A percentile compares a stretch with the other conserved stretches of the same genome.
These are phyloP conservation scores for Pachydiplax longipennis DNA, from an alignment of 2,888 invertebrate genomes.

Conservation along the genomic window DNA sequence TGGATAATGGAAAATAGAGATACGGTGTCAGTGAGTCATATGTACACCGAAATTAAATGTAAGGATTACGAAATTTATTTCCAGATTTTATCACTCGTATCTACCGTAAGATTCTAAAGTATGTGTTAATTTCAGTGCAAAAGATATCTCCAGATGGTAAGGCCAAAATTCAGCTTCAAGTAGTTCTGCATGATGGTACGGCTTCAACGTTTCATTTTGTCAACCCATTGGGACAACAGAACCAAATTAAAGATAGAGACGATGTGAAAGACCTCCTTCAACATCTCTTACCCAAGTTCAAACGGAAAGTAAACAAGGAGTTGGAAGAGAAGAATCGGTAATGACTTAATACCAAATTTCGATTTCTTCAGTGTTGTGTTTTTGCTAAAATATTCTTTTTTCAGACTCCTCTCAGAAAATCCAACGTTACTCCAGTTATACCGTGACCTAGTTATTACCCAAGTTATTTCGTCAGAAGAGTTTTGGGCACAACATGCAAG, in stretches of 20 bases:
- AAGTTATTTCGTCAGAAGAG: slow-evolving; percentile 95
- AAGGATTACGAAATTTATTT: slow-evolving; percentile 57
- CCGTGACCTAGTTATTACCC: slow-evolving; percentile 94
- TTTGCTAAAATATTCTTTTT: slow-evolving; percentile 45
- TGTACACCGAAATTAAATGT: slow-evolving; percentile 96
- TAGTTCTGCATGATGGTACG: slow-evolving; percentile 91
- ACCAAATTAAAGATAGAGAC: slow-evolving; percentile 89
- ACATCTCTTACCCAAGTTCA: slow-evolving; percentile 90
- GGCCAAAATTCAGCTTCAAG: slow-evolving; percentile 96
- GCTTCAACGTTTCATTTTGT: slow-evolving; percentile 98
- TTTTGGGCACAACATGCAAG: slow-evolving; percentile 94
- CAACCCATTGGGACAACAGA: slow-evolving; percentile 81
- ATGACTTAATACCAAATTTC: slow-evolving; percentile 48
- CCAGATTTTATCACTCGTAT: not conserved
- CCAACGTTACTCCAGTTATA: slow-evolving; percentile 92
- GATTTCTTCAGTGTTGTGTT: slow-evolving; percentile 38
- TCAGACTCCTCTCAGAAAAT: slow-evolving; percentile 85
- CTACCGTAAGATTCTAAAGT: not conserved
- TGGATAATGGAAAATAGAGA: slow-evolving; percentile 96
- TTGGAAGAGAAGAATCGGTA: slow-evolving; percentile 86
- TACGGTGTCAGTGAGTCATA: slow-evolving; percentile 90
- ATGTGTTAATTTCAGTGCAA: slow-evolving; percentile 72
- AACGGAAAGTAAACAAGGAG: slow-evolving; percentile 88
- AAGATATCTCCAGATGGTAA: slow-evolving; percentile 97
- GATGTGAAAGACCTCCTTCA: slow-evolving; percentile 91